phyloP scores from a whole-genome alignment of 1,140 invertebrate genomes.

The Pteromalus puparum region DNA sequence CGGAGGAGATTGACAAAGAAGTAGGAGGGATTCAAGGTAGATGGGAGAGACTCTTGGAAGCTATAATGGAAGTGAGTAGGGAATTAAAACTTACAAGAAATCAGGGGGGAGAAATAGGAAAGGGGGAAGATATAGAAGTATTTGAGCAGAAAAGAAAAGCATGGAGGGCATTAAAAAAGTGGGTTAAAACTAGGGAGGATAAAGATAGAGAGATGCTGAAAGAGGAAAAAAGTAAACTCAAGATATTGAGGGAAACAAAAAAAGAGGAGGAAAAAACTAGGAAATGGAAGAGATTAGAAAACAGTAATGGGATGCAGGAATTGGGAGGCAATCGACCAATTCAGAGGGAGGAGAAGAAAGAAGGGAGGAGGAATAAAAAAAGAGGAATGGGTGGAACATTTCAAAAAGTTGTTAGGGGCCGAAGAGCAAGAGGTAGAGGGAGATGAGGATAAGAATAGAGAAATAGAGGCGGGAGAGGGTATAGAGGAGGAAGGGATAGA shows the following conservation, averaged over 20 bases:
- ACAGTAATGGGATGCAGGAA: not conserved
- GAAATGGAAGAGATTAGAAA: not conserved
- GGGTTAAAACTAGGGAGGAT: not conserved
- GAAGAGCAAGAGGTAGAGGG: not conserved
- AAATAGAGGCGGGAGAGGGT: not conserved
- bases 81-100: not conserved
- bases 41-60: not conserved
- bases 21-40: not conserved
- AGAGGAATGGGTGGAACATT: slow-evolving; percentile 49
- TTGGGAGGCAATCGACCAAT: not conserved
- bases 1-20: not conserved
- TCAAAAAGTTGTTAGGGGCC: slow-evolving; percentile 38
- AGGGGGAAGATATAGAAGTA: too few species aligned
- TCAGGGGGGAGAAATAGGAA: not conserved
- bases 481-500: not conserved
- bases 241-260: not conserved
- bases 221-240: too few species aligned
- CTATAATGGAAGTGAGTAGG: not conserved
- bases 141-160: not conserved
- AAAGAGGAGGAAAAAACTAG: not conserved
- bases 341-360: slow-evolving; percentile 2
- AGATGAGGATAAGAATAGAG: not conserved
- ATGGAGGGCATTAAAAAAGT: slow-evolving; percentile 1
- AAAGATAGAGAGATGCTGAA: not conserved
- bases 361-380: slow-evolving; percentile 22